Conservation (phyloP, 2,797 vertebrate species). For the Urophycis tenuis region DNA sequence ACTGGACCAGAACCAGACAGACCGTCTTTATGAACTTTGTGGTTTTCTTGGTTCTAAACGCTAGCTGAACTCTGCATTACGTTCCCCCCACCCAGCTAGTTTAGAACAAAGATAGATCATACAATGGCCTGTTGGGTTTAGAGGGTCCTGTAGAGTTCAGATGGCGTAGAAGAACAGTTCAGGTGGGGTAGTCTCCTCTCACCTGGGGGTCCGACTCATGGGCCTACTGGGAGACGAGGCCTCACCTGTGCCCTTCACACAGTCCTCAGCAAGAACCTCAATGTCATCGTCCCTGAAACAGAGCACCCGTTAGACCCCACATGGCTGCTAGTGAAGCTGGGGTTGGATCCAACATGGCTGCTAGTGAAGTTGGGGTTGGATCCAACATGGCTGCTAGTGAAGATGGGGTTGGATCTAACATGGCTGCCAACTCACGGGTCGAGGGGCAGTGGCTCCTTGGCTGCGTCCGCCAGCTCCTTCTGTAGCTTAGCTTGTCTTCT, state of each 20-base stretch:
- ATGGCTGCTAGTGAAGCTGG: not conserved
- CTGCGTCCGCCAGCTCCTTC: conserved; percentile 94
- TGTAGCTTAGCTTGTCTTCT: conserved; percentile 89
- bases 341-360: not conserved
- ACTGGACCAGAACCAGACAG: not conserved
- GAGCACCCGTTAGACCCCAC: not conserved
- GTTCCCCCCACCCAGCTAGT: no score
- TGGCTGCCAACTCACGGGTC: conserved; percentile 77
- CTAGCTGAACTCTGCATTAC: no score
- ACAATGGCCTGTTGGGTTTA: no score
- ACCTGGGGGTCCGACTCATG: conserved; percentile 75
- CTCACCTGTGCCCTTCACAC: conserved; percentile 76
- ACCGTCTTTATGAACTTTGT: not conserved
- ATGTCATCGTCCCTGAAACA: conserved; percentile 91
- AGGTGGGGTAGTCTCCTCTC: conserved; percentile 21
- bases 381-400: not conserved
- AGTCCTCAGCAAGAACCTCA: conserved; percentile 88
- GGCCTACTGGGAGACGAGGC: conserved; percentile 72
- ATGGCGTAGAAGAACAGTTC: not conserved
- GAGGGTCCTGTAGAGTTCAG: not conserved
- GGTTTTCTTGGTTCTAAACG: no score
- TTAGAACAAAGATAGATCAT: no score
- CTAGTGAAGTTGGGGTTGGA: not conserved
- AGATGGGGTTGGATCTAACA: not conserved
- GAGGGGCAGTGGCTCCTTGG: conserved; percentile 89